phyloP scores from a whole-genome alignment of 2,888 invertebrate species.

The Mythimna impura region DNA sequence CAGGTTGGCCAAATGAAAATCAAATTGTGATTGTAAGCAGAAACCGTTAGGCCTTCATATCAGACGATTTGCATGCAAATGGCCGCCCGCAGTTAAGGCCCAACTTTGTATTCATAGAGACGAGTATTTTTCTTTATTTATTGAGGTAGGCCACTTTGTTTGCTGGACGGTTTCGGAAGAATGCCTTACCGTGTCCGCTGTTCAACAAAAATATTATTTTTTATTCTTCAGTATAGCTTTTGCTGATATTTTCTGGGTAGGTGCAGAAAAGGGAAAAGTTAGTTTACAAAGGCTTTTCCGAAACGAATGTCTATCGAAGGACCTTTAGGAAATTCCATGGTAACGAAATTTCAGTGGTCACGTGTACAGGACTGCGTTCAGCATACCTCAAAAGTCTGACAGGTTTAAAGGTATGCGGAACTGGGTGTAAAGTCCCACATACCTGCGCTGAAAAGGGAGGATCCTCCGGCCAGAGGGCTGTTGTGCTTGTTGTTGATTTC shows the following conservation, averaged over 20 bases:
- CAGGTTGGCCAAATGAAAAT: conserved; percentile 60
- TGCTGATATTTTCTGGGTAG: conserved; percentile 6
- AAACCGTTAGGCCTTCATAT: conserved; percentile 52
- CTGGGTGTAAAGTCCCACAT: too few relatives aligned
- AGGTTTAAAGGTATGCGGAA: too few relatives aligned
- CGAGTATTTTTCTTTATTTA: conserved; percentile 54
- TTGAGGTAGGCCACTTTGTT: conserved; percentile 45
- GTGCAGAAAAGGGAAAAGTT: not conserved
- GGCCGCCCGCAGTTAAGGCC: conserved; percentile 42
- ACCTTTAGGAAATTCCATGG: not conserved
- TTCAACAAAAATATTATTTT: conserved; percentile 14
- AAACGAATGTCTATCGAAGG: conserved; percentile 18
- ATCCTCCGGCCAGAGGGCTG: too few relatives aligned
- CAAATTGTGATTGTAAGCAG: conserved; percentile 60
- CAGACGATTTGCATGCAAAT: conserved; percentile 59
- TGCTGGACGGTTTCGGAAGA: conserved; percentile 20
- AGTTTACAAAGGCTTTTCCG: conserved; percentile 9
- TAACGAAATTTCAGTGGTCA: not conserved
- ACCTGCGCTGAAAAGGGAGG: too few relatives aligned
- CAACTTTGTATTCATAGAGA: conserved; percentile 57
- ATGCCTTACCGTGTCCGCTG: not conserved
- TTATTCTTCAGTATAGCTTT: not conserved
- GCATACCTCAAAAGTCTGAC: not conserved
- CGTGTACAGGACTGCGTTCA: not conserved
- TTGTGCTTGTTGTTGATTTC: too few relatives aligned